These are phyloP conservation scores for Elaphurus davidianus DNA, from an alignment of 2,113 vertebrate species.

Conservation along the genomic window DNA sequence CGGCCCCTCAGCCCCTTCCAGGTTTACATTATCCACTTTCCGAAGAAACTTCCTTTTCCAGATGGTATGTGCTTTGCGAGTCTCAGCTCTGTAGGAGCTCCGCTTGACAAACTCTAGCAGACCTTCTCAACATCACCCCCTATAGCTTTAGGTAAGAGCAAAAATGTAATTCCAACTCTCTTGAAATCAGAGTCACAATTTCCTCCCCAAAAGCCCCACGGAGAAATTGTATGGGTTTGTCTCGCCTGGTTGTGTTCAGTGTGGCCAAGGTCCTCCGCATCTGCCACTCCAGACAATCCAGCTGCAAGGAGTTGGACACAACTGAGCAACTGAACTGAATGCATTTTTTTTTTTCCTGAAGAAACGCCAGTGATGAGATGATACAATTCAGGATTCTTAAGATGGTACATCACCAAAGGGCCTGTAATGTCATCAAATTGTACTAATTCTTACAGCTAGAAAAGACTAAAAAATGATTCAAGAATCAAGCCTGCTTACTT, in stretches of 20 bases:
- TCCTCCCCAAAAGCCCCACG: neutral
- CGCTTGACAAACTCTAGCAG: neutral
- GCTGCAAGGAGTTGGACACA: too few relatives aligned
- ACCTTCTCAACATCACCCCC: neutral
- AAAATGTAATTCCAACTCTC: conserved; percentile 33
- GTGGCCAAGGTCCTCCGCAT: neutral
- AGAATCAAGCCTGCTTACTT: neutral
- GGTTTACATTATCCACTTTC: conserved; percentile 22
- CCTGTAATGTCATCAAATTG: neutral
- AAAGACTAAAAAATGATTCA: neutral
- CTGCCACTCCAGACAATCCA: neutral
- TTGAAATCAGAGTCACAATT: conserved; percentile 43
- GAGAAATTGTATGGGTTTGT: neutral
- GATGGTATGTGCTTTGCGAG: conserved; percentile 7
- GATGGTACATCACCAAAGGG: neutral
- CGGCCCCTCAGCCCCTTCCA: neutral
- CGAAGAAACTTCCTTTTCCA: conserved; percentile 47
- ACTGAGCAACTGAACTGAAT: too few relatives aligned
- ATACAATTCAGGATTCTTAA: neutral
- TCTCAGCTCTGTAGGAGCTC: neutral
- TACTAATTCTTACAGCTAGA: neutral
- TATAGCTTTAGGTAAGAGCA: conserved; percentile 40
- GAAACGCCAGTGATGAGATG: neutral
- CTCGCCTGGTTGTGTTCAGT: neutral
- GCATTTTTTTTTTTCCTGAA: neutral